Conservation (phyloP, 2,113 vertebrate species). For the Oxygymnocypris stewartii region DNA sequence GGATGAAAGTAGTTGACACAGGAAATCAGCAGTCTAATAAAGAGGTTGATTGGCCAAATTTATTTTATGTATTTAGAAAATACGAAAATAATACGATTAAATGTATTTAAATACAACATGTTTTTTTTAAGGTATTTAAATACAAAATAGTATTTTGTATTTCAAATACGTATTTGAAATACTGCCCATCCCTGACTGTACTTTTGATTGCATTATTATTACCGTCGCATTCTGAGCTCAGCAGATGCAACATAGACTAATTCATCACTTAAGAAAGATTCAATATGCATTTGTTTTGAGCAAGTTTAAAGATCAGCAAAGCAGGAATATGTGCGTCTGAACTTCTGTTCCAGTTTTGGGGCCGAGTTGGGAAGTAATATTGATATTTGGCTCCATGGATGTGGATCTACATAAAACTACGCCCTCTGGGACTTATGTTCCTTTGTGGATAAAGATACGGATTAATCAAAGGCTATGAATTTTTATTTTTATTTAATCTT, state of each 20-base stretch:
- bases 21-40: too few species aligned
- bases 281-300: neutral
- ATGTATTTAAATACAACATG: too few species aligned
- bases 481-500: conserved; percentile 77
- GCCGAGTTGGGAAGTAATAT: conserved; percentile 67
- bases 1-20: too few species aligned
- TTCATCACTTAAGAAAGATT: neutral
- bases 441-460: conserved; percentile 69
- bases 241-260: neutral
- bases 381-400: conserved; percentile 69
- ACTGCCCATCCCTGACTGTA: neutral
- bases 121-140: too few species aligned
- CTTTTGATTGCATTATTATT: conserved; percentile 22
- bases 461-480: conserved; percentile 78
- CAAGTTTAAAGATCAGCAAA: conserved; percentile 19
- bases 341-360: conserved; percentile 54
- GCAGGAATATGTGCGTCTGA: conserved; percentile 38
- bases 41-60: too few species aligned
- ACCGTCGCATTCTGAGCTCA: neutral
- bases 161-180: too few species aligned
- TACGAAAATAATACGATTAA: too few species aligned
- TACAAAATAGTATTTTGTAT: too few species aligned
- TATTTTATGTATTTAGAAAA: too few species aligned
- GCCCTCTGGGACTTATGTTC: conserved; percentile 67
- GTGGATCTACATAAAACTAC: conserved; percentile 71